phyloP scores from a whole-genome alignment of 1,140 invertebrate species.

The Coenobita brevimanus region DNA sequence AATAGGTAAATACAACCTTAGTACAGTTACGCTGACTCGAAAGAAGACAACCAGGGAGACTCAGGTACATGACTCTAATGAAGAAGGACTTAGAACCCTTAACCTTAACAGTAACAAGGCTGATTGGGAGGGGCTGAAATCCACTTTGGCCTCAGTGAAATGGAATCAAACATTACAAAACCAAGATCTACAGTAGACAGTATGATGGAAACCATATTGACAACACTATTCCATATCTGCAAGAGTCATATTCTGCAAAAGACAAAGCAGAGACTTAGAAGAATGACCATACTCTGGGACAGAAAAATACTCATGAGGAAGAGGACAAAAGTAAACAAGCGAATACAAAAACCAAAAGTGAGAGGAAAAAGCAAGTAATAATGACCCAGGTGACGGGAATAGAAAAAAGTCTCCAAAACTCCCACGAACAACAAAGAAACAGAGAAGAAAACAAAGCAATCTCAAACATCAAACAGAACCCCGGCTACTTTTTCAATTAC shows the following conservation, averaged over 20 bases:
- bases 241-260: slow-evolving; percentile 10
- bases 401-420: slow-evolving; percentile 5
- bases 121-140: slow-evolving; percentile 2
- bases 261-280: not conserved
- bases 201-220: not conserved
- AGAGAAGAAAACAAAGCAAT: slow-evolving; percentile 12
- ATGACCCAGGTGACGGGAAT: not conserved
- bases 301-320: slow-evolving; percentile 14
- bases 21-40: not conserved
- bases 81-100: not conserved
- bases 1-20: too few species aligned
- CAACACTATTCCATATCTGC: not conserved
- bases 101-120: not conserved
- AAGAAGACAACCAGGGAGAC: not conserved
- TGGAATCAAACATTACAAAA: not conserved
- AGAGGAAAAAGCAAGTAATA: not conserved
- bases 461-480: slow-evolving; percentile 17
- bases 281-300: not conserved
- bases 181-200: slow-evolving; percentile 11
- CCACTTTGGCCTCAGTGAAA: not conserved
- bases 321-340: slow-evolving; percentile 16
- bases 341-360: not conserved
- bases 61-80: not conserved
- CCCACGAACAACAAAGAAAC: not conserved
- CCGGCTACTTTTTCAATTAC: not conserved